phyloP scores from a whole-genome alignment of 2,797 vertebrate genomes.

The Muraenolepis orangiensis region DNA sequence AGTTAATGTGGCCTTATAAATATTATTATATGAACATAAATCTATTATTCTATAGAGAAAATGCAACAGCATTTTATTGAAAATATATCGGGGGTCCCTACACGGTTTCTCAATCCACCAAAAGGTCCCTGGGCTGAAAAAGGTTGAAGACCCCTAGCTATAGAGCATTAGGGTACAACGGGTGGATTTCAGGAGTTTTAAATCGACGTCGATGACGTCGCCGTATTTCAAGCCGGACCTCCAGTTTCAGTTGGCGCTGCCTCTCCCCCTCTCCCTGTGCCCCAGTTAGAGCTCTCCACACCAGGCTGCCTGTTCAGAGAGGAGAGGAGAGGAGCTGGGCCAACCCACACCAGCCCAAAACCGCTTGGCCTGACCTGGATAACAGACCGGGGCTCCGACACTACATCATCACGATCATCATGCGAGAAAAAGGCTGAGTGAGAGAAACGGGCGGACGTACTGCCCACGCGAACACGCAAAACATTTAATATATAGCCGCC shows the following conservation, averaged over 20 bases:
- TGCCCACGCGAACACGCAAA: background rate
- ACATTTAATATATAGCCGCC: background rate
- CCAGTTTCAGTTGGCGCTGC: constrained; percentile 30
- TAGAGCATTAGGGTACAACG: background rate
- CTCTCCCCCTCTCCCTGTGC: constrained; percentile 55
- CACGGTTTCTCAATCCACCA: too few relatives aligned
- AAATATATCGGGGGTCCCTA: too few relatives aligned
- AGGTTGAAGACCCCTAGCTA: too few relatives aligned
- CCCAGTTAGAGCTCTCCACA: constrained; percentile 72
- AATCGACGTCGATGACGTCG: background rate
- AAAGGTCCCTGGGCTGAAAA: too few relatives aligned
- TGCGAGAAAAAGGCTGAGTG: constrained; percentile 29
- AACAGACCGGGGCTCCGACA: constrained; percentile 50
- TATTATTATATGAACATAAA: too few relatives aligned
- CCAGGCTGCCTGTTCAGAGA: constrained; percentile 65
- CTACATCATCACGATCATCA: constrained; percentile 37
- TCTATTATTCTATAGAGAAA: too few relatives aligned
- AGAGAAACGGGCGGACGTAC: constrained; percentile 32
- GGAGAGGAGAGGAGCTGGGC: constrained; percentile 66
- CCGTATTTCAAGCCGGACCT: background rate
- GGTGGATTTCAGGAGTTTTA: background rate
- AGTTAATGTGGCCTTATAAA: too few relatives aligned
- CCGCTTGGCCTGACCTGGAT: constrained; percentile 72
- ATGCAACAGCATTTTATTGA: too few relatives aligned
- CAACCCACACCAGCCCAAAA: constrained; percentile 69